These are phyloP conservation scores for Machaerirhynchus nigripectus DNA, from an alignment of 2,113 vertebrate genomes.

Conservation along the genomic window DNA sequence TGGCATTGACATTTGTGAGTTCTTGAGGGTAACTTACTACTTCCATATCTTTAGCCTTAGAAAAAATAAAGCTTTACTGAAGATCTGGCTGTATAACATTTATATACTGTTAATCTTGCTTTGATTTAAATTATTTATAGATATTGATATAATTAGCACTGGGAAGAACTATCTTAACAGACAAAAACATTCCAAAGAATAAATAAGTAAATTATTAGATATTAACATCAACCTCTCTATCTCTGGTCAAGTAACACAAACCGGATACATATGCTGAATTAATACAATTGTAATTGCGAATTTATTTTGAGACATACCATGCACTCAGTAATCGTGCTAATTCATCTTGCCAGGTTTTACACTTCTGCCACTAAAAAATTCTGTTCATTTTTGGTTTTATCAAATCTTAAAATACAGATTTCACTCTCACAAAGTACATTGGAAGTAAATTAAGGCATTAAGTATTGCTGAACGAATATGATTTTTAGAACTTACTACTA, in stretches of 20 bases:
- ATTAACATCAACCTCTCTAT: not conserved
- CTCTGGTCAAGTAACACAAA: not conserved
- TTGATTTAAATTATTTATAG: constrained; percentile 9
- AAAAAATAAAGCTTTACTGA: not conserved
- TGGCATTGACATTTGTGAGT: not conserved
- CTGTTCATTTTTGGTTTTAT: not conserved
- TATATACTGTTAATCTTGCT: not conserved
- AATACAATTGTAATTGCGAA: not conserved
- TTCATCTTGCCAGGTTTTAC: not conserved
- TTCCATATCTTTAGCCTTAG: not conserved
- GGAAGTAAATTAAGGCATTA: constrained; percentile 35
- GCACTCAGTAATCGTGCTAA: not conserved
- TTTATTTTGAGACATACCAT: not conserved
- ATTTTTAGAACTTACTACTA: not conserved
- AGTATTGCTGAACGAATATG: not conserved
- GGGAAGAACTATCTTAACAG: not conserved
- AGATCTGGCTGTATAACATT: not conserved
- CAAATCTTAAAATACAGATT: constrained; percentile 3
- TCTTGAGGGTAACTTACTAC: not conserved
- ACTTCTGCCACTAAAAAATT: not conserved
- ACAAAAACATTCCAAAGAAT: not conserved
- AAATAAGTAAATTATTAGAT: not conserved
- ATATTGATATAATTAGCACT: not conserved
- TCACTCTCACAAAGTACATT: not conserved
- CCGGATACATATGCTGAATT: not conserved